Evolutionary conservation across 2,113 vertebrate species (phyloP), one percentile per base, ranked within the genome.

Genomic region (Hiodon alosoides): DNA sequence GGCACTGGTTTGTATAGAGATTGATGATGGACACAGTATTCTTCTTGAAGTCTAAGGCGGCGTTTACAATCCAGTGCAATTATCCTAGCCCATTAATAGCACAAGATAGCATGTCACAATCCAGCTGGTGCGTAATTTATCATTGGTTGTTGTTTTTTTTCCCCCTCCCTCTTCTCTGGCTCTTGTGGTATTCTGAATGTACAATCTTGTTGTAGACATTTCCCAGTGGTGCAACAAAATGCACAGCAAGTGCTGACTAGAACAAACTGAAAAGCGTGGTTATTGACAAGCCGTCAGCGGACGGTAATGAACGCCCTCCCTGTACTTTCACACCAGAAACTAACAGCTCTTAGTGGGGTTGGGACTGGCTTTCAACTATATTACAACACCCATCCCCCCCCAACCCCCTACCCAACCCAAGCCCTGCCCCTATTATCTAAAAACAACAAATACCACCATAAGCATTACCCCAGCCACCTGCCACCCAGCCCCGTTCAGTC

Each of bases 21-120:
- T 93, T 93, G 93, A 95, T 95, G 92, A 91, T 77, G 88, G 93
- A 92, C 89, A 86, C 86, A 88, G 87, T 82, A 86, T 85, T 93
- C 91, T 91, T 86, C 31, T 85, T 91, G 80, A 95, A 95, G 90
- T 92, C 91, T 86, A 86, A 93, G 93, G 89, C 92, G 93, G 91
- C 93, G 95, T 94, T 96, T 95, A 95, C 93, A 93, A 93, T 95
- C 92, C 92, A 61, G 86, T 89, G 91, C 94, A 95, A 98, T 97
- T 95, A 96, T 98, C 94, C 93, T 84, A 89, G 90, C 87, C 91
- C 94, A 94, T 95, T 97, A 98, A 94, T 93, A 95, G 93, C 93
- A 92, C 91, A 90, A 94, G 93, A 95, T 95, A 95, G 91, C 91
- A 87, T 91, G 94, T 93, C 94, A 95, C 92, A 94, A 93, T 94